Base-by-base conservation (phyloP, 2,113 vertebrate genomes). In the Arizona elegans region DNA sequence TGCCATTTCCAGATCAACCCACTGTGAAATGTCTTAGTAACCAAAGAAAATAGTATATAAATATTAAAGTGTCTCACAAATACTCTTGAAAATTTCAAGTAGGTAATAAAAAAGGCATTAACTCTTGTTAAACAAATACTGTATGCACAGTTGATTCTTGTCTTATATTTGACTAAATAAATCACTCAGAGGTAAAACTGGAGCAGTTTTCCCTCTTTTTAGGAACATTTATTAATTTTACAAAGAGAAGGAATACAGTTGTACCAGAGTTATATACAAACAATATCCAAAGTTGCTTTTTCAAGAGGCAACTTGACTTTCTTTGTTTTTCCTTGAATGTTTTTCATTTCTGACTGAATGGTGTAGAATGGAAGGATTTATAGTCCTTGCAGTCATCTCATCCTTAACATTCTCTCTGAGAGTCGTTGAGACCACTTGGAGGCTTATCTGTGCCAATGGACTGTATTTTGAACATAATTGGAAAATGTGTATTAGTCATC, bases 1-100 rank as follows among this genome's bases (percentile, higher is more conserved):
- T 9, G 50, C 52, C 53, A 33, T 88, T 90, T 92, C 88, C 70
- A 92, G 88, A 90, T 90, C 54, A 86, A 26, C 21, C 65, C 91
- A 55, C 15, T 88, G n/a, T 88, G 86, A 92, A 88, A 92, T 38
- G 33, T 88, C 29, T 75, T 88, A 75, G 52, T 52, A 92, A 29
- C 4, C 15, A 17, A 50, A 56, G 26, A 54, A 52, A 59, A 19
- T 92, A n/a, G 11, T 23, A 3, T n/a, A 85, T 89, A 92, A n/a
- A n/a, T 47, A 13, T 55, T 92, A 24, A 89, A 89, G 54, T 75
- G 8, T 10, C 4, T n/a, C 10, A 38, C 29, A 29, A 91, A 75
- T 65, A 55, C 26, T 17, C n/a, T 92, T 89, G 43, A 52, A 89
- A 89, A 81, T 56, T 56, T 65, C 19, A 50, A 15, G 33, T n/a